Base-by-base conservation (phyloP, 2,888 invertebrate genomes). In the Gasteruption jaculator region DNA sequence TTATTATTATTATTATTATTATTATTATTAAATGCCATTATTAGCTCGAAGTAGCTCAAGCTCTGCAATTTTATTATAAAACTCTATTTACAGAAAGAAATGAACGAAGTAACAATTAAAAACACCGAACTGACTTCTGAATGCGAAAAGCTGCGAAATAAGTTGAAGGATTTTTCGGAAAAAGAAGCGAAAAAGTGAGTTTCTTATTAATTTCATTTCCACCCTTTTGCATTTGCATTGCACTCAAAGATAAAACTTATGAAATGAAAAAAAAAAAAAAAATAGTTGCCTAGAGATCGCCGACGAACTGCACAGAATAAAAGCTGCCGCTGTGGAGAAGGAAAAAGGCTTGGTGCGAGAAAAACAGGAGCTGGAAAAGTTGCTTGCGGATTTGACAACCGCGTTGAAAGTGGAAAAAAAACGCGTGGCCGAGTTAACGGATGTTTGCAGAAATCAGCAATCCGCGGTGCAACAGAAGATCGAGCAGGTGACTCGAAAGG, bases 381-480 rank as follows among this genome's bases (percentile, higher is more conserved):
- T 49, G 39, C 46, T 58, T 4, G 21, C 36, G 15, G 57, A 58
- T 33, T 53, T 62, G 8, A 47, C 50, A 15, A 53, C 52, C 30
- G 45, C 56, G 15, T 45, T 53, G 12, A 56, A 54, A 36, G 38
- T 52, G 21, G 56, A 60, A 25, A 56, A 61, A 24, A 51, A 53
- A 37, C 49, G 53, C 21, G 54, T 60, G 47, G 43, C 39, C 20
- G 57, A 61, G 33, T 45, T 61, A 24, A 55, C 53, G 11, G 30
- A 46, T 25, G 40, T 56, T 21, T 58, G 55, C 30, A 45, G 52
- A 18, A 49, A 54, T 29, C 58, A 61, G 16, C 53, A 51, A 35
- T 37, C 45, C 10, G 32, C 39, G 4, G 38, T 59, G 16, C 42
- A 49, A 3, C 43, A 57, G 16, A 59, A 53, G 14, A 52, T 56